phyloP scores from a whole-genome alignment of 2,113 vertebrate species.

The Bambusicola thoracicus region DNA sequence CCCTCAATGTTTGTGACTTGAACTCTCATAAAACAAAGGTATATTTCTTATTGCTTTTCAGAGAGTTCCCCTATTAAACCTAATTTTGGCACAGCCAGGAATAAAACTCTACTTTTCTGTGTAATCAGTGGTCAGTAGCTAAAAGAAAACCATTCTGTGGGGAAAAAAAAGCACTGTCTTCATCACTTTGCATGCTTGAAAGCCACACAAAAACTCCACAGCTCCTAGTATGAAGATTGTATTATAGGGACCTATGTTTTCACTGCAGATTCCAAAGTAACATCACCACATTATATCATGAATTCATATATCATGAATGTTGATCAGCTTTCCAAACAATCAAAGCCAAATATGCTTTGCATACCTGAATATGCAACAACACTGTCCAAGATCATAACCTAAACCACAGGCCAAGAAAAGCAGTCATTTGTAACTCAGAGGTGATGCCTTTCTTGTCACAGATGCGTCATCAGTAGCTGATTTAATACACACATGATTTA shows the following conservation, averaged over 20 bases:
- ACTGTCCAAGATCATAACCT: neutral
- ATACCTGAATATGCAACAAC: neutral
- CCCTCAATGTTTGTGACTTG: neutral
- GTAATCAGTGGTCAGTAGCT: neutral
- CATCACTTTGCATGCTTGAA: neutral
- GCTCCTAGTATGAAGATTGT: neutral
- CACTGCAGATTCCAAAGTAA: neutral
- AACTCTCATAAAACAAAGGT: neutral
- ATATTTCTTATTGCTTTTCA: neutral
- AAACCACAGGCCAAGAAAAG: neutral
- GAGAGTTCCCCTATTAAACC: neutral
- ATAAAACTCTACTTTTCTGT: neutral
- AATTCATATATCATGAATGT: neutral
- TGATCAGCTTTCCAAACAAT: neutral
- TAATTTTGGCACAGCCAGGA: neutral
- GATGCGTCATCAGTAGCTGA: fast-evolving
- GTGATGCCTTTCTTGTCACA: neutral
- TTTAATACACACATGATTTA: neutral
- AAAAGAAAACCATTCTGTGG: neutral
- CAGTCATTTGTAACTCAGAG: neutral
- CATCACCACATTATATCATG: fast-evolving
- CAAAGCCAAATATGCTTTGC: neutral
- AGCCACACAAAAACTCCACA: neutral
- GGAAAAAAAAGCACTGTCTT: neutral
- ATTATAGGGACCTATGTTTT: neutral